Conservation (phyloP, 2,797 vertebrate species). For the Schizopygopsis malacanthus region DNA sequence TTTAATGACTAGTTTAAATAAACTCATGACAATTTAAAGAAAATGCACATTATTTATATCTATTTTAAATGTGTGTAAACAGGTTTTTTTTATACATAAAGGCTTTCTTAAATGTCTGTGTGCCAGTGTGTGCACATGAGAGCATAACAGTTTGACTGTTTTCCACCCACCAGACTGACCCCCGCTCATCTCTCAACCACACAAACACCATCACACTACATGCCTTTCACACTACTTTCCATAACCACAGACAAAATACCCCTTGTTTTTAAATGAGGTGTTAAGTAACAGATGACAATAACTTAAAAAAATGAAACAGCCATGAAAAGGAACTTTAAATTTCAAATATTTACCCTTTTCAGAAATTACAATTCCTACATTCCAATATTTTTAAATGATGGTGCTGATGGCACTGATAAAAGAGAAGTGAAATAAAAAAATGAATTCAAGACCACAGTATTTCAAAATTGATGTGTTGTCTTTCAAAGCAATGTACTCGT, state of each 20-base stretch:
- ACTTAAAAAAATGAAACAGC: neutral
- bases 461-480: neutral
- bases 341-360: neutral
- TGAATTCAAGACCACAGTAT: neutral
- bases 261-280: neutral
- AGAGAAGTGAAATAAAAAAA: neutral
- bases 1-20: neutral
- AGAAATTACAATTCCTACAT: neutral
- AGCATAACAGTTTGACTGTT: conserved; percentile 34
- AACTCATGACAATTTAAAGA: neutral
- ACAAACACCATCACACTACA: conserved; percentile 2
- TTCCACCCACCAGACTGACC: conserved; percentile 43
- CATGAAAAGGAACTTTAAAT: neutral
- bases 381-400: neutral
- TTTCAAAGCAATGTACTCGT: neutral
- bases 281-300: conserved; percentile 3
- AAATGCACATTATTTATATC: neutral
- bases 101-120: neutral
- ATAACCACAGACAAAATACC: conserved; percentile 19
- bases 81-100: neutral
- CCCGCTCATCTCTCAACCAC: conserved; percentile 21
- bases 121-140: neutral
- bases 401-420: neutral
- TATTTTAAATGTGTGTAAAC: neutral
- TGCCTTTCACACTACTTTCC: conserved; percentile 9